Percentiles rank a stretch among this genome's conserved stretches.
These are phyloP conservation scores for Campaea margaritaria DNA, from an alignment of 2,888 invertebrate genomes.

Conservation along the genomic window DNA sequence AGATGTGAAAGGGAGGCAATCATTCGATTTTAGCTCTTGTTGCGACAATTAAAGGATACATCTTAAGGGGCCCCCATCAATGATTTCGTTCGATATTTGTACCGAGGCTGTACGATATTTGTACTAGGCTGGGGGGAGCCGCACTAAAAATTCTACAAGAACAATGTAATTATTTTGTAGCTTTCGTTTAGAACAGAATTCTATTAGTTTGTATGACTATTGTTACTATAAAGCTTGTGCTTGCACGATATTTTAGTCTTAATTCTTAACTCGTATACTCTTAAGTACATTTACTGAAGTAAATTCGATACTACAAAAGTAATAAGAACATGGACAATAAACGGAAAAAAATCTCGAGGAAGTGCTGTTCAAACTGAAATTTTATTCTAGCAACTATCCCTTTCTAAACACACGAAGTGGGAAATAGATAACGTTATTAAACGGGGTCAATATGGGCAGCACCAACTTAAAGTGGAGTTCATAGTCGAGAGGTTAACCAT, in stretches of 20 bases:
- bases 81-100: no score
- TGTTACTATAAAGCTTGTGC: slow-evolving; percentile 59
- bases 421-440: no score
- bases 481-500: no score
- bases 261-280: slow-evolving; percentile 10
- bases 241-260: slow-evolving; percentile 51
- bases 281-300: slow-evolving; percentile 9
- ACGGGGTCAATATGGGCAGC: no score
- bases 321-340: slow-evolving; percentile 10
- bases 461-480: no score
- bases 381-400: no score
- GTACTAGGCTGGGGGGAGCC: no score
- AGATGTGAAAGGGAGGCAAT: slow-evolving; percentile 3
- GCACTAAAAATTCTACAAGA: neutral
- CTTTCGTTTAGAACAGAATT: slow-evolving; percentile 56
- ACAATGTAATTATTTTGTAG: neutral
- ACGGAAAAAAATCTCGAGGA: neutral
- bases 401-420: no score
- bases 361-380: slow-evolving; percentile 18
- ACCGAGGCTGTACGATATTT: no score
- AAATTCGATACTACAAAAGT: neutral
- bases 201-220: slow-evolving; percentile 46
- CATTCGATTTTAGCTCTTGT: neutral
- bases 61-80: no score
- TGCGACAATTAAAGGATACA: neutral